A percentile compares a stretch with the other conserved stretches of the same genome.
Evolutionary conservation across 2,888 invertebrate genomes (phyloP).

Genomic region (Eudemis profundana): DNA sequence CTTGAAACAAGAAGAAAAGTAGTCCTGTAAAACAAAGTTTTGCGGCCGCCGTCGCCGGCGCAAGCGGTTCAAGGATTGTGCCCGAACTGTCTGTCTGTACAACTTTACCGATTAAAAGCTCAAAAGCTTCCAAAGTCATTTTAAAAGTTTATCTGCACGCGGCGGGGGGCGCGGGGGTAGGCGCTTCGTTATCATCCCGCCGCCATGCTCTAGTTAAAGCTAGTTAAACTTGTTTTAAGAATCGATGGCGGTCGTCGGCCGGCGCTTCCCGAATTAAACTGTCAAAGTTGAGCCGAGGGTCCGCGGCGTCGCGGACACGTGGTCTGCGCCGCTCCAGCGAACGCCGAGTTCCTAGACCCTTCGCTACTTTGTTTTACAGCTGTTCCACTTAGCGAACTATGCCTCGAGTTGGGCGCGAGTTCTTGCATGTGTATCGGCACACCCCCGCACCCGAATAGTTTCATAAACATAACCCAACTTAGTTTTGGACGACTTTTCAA

Average conservation of each 20-base stretch:
- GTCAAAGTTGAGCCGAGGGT: conserved; percentile 68
- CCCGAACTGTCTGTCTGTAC: conserved; percentile 86
- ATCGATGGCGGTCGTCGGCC: conserved; percentile 74
- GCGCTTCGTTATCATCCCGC: conserved; percentile 79
- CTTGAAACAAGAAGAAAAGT: conserved; percentile 87
- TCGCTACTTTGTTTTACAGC: conserved; percentile 85
- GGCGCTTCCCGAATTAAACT: conserved; percentile 71
- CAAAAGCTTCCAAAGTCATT: conserved; percentile 87
- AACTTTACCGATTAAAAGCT: conserved; percentile 87
- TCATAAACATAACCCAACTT: conserved; percentile 85
- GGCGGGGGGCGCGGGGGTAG: conserved; percentile 69
- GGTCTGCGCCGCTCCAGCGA: conserved; percentile 72
- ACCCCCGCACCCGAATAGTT: conserved; percentile 84
- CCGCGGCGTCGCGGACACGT: conserved; percentile 65
- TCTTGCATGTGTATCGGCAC: conserved; percentile 85
- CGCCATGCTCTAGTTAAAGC: conserved; percentile 82
- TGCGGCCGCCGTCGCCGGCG: conserved; percentile 86
- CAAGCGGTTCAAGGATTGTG: conserved; percentile 86
- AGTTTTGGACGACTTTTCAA: conserved; percentile 86
- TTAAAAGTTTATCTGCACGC: conserved; percentile 86
- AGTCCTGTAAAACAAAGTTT: conserved; percentile 87
- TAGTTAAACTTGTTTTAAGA: conserved; percentile 83
- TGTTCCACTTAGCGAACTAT: conserved; percentile 85
- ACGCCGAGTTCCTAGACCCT: conserved; percentile 85
- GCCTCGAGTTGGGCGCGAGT: conserved; percentile 84